Evolutionary conservation across 2,888 invertebrate species (phyloP).

Genomic region (Megalurothrips usitatus): DNA sequence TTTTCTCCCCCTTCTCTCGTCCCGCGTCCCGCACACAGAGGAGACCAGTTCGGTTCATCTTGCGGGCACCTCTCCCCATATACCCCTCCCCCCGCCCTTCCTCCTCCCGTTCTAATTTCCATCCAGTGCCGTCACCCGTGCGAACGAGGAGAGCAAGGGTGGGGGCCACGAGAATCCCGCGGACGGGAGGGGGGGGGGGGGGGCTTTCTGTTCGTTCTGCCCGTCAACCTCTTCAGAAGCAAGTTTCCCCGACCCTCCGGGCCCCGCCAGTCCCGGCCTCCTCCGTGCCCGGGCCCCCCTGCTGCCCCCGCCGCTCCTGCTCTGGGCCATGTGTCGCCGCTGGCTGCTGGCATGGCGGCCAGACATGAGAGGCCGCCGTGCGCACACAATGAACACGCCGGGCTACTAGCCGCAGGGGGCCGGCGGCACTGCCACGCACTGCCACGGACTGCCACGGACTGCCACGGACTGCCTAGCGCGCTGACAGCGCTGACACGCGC

Average conservation of each 20-base stretch:
- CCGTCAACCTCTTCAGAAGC: constrained; percentile 10
- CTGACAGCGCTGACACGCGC: no score
- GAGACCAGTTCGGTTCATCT: neutral
- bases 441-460: no score
- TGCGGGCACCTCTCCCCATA: neutral
- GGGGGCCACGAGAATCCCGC: neutral
- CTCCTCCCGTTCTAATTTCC: neutral
- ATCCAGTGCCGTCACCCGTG: constrained; percentile 10
- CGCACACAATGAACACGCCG: no score
- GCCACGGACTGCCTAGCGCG: no score
- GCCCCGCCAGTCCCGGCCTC: neutral
- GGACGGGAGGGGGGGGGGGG: neutral
- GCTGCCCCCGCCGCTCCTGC: no score
- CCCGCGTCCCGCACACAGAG: neutral
- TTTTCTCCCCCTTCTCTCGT: neutral
- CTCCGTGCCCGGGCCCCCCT: no score
- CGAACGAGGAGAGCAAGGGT: neutral
- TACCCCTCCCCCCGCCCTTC: neutral
- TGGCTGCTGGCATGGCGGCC: neutral
- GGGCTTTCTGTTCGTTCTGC: neutral
- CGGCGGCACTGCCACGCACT: no score
- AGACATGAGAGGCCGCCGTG: no score
- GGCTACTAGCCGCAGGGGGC: no score
- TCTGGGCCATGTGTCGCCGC: neutral
- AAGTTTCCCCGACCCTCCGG: neutral